A percentile compares a stretch with the other conserved stretches of the same genome.
Evolutionary conservation across 2,888 invertebrate species (phyloP).

Genomic region (Lottia scabra): DNA sequence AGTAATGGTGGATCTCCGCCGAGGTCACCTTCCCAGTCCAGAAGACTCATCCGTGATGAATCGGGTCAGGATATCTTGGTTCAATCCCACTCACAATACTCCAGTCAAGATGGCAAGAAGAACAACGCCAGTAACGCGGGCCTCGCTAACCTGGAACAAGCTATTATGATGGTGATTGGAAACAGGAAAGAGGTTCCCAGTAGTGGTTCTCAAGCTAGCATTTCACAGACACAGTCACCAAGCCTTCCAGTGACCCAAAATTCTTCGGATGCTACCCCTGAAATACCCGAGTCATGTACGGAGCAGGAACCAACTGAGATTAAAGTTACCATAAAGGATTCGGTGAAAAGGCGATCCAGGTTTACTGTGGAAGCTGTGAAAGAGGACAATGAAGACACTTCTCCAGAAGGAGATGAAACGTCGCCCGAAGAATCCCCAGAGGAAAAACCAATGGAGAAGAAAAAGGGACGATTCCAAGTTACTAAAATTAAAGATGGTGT

Average conservation of each 20-base stretch:
- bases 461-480: conserved; percentile 50
- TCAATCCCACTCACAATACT: conserved; percentile 38
- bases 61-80: conserved; percentile 18
- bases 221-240: neutral
- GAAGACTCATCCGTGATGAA: conserved; percentile 39
- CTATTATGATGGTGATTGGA: conserved; percentile 60
- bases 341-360: conserved; percentile 37
- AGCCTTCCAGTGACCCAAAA: conserved; percentile 7
- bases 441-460: conserved; percentile 25
- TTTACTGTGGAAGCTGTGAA: conserved; percentile 53
- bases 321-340: conserved; percentile 23
- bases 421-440: conserved; percentile 14
- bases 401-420: neutral
- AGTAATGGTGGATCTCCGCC: conserved; percentile 42
- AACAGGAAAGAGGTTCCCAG: conserved; percentile 37
- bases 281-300: conserved; percentile 6
- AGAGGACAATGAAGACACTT: conserved; percentile 34
- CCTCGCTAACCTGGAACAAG: conserved; percentile 59
- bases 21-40: conserved; percentile 48
- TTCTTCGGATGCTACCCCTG: conserved; percentile 10
- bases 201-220: conserved; percentile 13
- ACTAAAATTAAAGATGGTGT: conserved; percentile 40
- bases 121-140: conserved; percentile 33
- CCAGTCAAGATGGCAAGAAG: conserved; percentile 33
- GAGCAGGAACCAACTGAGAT: conserved; percentile 23